Evolutionary conservation across 2,888 invertebrate species (phyloP).

Genomic region (Ectemnius lituratus): DNA sequence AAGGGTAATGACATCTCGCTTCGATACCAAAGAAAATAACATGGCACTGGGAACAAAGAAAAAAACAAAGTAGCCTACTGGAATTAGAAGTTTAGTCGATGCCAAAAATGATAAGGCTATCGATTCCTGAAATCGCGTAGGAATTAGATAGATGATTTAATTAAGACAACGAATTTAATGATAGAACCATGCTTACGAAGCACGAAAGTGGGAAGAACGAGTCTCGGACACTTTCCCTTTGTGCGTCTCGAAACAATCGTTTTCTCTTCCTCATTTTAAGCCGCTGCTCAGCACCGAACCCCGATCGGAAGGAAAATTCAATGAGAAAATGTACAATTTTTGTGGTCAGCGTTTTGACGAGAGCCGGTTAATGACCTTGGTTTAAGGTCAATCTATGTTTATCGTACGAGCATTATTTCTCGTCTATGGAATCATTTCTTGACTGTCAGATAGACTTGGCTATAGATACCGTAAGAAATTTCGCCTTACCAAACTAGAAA

Average conservation of each 20-base stretch:
- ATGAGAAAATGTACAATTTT: not conserved
- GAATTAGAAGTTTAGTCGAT: too few relatives aligned
- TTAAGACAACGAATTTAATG: too few relatives aligned
- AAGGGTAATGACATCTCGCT: not conserved
- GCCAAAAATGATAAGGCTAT: too few relatives aligned
- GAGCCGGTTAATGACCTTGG: too few relatives aligned
- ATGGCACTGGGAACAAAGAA: too few relatives aligned
- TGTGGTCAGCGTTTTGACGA: too few relatives aligned
- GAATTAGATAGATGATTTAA: too few relatives aligned
- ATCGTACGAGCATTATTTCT: too few relatives aligned
- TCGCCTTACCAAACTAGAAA: conserved; percentile 52
- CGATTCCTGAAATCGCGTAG: too few relatives aligned
- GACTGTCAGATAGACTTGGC: conserved; percentile 39
- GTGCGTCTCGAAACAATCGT: not conserved
- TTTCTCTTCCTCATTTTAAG: conserved; percentile 3
- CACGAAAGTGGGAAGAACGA: conserved; percentile 23
- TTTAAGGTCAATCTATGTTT: too few relatives aligned
- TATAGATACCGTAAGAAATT: conserved; percentile 62
- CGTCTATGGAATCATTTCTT: conserved; percentile 2
- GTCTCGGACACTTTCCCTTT: not conserved
- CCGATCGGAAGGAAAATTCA: conserved; percentile 11
- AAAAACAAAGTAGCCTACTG: too few relatives aligned
- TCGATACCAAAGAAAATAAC: not conserved
- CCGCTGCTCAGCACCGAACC: conserved; percentile 13
- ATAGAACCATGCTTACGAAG: not conserved